Percentiles rank a stretch among this genome's conserved stretches.
Evolutionary conservation across 2,797 vertebrate genomes (phyloP).

Genomic region (Sebastes variabilis): DNA sequence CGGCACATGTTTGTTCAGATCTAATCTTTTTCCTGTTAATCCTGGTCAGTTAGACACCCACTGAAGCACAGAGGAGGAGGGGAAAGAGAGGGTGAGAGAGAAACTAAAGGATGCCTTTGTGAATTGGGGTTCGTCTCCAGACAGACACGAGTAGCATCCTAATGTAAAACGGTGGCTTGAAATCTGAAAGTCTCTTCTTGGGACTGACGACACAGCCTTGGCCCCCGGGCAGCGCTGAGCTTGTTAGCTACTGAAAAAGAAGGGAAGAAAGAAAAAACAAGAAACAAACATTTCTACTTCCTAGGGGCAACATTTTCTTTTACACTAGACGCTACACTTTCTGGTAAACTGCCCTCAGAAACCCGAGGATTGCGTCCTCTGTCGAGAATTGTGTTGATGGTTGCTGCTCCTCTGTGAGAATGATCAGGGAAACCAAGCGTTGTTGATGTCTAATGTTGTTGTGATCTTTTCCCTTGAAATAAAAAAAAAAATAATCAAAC

Average conservation of each 20-base stretch:
- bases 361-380: slow-evolving; percentile 9
- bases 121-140: slow-evolving; percentile 62
- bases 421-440: slow-evolving; percentile 11
- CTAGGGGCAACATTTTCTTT: slow-evolving; percentile 23
- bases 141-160: slow-evolving; percentile 77
- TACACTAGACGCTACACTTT: slow-evolving; percentile 12
- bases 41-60: slow-evolving; percentile 64
- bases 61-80: slow-evolving; percentile 39
- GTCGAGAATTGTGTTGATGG: slow-evolving; percentile 7
- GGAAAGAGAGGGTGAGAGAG: slow-evolving; percentile 16
- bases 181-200: slow-evolving; percentile 66
- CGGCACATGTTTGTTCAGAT: slow-evolving; percentile 70
- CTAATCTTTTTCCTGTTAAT: slow-evolving; percentile 73
- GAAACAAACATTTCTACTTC: slow-evolving; percentile 38
- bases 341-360: slow-evolving; percentile 3
- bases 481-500: neutral
- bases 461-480: slow-evolving; percentile 25
- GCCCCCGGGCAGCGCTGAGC: slow-evolving; percentile 32
- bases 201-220: slow-evolving; percentile 62
- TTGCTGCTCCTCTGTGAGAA: slow-evolving; percentile 22
- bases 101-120: slow-evolving; percentile 73
- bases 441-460: slow-evolving; percentile 26
- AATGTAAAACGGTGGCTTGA: slow-evolving; percentile 68
- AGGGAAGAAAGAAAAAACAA: slow-evolving; percentile 4
- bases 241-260: slow-evolving; percentile 31